Evolutionary conservation across 2,797 vertebrate species (phyloP), one percentile per base, ranked within the genome.

Genomic region (Alauda arvensis): DNA sequence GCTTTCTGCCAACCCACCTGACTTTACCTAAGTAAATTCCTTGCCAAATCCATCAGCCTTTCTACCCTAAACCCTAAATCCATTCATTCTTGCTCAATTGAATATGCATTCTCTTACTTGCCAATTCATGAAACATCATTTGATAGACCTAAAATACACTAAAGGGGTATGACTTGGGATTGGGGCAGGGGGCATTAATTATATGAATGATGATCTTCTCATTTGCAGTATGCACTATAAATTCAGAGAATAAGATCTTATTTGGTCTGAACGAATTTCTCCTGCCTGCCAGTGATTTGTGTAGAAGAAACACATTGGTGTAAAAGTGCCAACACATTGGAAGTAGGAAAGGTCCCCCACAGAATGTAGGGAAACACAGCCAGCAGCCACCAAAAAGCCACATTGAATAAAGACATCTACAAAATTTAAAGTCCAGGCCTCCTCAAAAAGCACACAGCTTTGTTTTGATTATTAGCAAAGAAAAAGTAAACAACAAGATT

Each of bases 31-130:
- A 75, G 84, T 76, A 63, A 83, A 72, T 85, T 82, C 51, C 42
- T 83, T 91, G 86, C 86, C 88, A 95, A 83, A 67, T 65, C 53
- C 79, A 74, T 61, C 69, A 91, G 70, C 53, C 28, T 90, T 93
- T 90, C 51, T 67, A 83, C 71, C 74, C 19, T 80, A 77, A 85
- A 69, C 48, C 40, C 56, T 83, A 74, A 88, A 87, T 75, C 62
- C 31, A 37, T 88, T 88, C 34, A 80, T 60, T 87, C 49, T 60
- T 69, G 21, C 59, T 76, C 53, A 85, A 70, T 39, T 80, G 56
- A 67, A 62, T 49, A 72, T 31, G 28, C 23, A 72, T 85, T 60
- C 17, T 31, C 10, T 68, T 72, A 59, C 52, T 40, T 2, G 2
- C 6, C 53, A 78, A 69, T 66, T 48, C 59, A 70, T 31, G n/a